Evolutionary conservation across 2,888 invertebrate genomes (phyloP).

Genomic region (Baccha elongata): DNA sequence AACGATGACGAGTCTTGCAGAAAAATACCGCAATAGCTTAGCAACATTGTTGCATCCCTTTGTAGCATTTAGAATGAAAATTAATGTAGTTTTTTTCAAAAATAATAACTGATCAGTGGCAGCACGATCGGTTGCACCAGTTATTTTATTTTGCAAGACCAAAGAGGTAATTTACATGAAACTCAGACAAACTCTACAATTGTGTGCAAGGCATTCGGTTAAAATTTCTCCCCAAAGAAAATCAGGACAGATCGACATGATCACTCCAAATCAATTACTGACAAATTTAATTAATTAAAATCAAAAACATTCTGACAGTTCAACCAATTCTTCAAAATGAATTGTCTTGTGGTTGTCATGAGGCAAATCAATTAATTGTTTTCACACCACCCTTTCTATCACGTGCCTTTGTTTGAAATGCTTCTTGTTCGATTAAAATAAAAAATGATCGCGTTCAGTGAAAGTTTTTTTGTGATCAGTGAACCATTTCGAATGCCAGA

Average conservation of each 20-base stretch:
- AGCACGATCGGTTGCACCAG: constrained; percentile 61
- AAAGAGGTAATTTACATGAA: constrained; percentile 42
- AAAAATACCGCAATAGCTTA: constrained; percentile 11
- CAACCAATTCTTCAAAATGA: constrained; percentile 4
- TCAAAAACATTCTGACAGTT: background rate
- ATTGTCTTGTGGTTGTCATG: constrained; percentile 18
- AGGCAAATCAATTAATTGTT: constrained; percentile 21
- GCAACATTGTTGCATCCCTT: constrained; percentile 55
- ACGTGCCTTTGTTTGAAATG: background rate
- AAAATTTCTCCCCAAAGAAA: constrained; percentile 1
- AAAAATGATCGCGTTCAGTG: constrained; percentile 25
- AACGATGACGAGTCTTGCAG: constrained; percentile 25
- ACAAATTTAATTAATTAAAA: constrained; percentile 1
- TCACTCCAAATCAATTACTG: background rate
- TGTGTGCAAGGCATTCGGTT: background rate
- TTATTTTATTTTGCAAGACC: constrained; percentile 32
- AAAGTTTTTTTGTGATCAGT: constrained; percentile 43
- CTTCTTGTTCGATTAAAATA: background rate
- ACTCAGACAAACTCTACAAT: background rate
- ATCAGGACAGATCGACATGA: constrained; percentile 3
- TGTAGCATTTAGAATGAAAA: constrained; percentile 15
- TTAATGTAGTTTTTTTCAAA: constrained; percentile 5
- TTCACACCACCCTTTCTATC: constrained; percentile 2
- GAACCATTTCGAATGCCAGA: constrained; percentile 23
- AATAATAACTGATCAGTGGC: constrained; percentile 62